Conservation (phyloP, 2,888 invertebrate species). For the Drosophila parthenogenetica region DNA sequence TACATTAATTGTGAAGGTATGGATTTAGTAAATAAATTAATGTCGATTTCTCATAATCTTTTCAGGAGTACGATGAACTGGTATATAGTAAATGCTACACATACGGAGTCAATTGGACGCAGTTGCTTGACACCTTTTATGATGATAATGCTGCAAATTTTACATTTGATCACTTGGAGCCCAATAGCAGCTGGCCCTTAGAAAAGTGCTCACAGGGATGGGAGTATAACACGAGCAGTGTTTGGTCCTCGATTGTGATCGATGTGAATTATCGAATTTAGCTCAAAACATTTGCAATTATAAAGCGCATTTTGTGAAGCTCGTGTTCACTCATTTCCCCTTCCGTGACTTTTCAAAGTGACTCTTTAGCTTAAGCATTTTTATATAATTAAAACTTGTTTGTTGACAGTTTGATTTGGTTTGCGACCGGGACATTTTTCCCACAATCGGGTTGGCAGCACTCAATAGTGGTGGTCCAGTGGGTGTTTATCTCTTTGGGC, state of each 20-base stretch:
- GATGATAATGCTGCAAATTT: slow-evolving; percentile 53
- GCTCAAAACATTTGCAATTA: slow-evolving; percentile 10
- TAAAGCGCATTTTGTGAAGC: slow-evolving; percentile 52
- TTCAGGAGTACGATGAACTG: slow-evolving; percentile 82
- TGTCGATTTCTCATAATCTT: not conserved
- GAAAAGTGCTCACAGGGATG: slow-evolving; percentile 91
- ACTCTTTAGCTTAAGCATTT: not conserved
- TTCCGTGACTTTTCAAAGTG: not conserved
- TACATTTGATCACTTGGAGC: slow-evolving; percentile 75
- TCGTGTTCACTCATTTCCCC: slow-evolving; percentile 50
- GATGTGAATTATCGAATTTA: slow-evolving; percentile 87
- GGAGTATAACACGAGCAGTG: slow-evolving; percentile 90
- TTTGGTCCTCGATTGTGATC: slow-evolving; percentile 92
- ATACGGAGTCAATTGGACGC: slow-evolving; percentile 91
- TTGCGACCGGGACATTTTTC: slow-evolving; percentile 94
- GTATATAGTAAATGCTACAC: slow-evolving; percentile 90
- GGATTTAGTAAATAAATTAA: too few relatives aligned
- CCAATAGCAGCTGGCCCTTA: slow-evolving; percentile 87
- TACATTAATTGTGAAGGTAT: too few relatives aligned
- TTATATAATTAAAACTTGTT: not conserved
- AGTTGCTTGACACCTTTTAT: slow-evolving; percentile 83
- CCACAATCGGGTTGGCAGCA: slow-evolving; percentile 93
- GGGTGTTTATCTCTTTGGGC: slow-evolving; percentile 94
- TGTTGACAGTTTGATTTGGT: slow-evolving; percentile 91
- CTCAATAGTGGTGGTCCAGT: slow-evolving; percentile 95